phyloP scores from a whole-genome alignment of 2,113 vertebrate genomes.

The Percina caprodes region DNA sequence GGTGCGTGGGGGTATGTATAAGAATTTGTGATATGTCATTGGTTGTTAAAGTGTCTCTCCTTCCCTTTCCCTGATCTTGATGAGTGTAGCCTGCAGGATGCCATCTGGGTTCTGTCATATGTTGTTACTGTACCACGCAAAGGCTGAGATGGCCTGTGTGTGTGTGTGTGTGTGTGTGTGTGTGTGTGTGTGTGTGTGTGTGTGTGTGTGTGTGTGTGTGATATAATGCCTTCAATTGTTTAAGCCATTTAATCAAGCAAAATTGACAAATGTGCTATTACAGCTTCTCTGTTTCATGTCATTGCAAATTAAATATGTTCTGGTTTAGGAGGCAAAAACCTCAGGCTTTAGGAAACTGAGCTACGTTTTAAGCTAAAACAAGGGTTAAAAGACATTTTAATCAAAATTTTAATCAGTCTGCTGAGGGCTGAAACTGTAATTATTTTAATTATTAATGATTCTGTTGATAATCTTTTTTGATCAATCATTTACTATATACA shows the following conservation, averaged over 20 bases:
- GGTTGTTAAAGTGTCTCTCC: conserved; percentile 38
- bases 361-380: background rate
- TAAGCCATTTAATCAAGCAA: background rate
- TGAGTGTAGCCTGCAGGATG: conserved; percentile 66
- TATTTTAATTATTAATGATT: background rate
- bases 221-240: background rate
- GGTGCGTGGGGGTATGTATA: background rate
- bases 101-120: conserved; percentile 80
- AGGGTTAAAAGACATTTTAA: background rate
- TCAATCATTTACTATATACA: no score
- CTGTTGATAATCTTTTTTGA: background rate
- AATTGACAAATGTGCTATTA: background rate
- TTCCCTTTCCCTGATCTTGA: conserved; percentile 52
- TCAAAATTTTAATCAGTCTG: background rate
- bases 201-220: conserved; percentile 1
- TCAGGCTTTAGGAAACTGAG: background rate
- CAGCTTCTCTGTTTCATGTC: background rate
- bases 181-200: conserved; percentile 18
- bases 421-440: background rate
- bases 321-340: background rate
- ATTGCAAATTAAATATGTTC: background rate
- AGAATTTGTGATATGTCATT: conserved; percentile 16
- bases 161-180: conserved; percentile 8
- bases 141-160: conserved; percentile 53
- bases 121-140: conserved; percentile 61